Evolutionary conservation across 1,140 invertebrate genomes (phyloP).

Genomic region (Adoxophyes honmai): DNA sequence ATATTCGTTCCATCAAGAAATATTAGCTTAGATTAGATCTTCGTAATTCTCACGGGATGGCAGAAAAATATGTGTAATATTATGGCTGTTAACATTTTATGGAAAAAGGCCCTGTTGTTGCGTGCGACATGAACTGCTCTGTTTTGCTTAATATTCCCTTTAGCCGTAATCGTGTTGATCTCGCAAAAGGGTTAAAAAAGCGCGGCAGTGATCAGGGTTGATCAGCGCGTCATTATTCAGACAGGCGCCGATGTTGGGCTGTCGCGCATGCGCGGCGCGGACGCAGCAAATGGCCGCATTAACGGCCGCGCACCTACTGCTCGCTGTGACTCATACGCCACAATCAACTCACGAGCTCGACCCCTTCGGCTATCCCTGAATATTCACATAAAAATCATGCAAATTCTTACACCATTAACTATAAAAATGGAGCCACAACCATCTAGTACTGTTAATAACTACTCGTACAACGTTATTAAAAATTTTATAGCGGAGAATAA

Average conservation of each 20-base stretch:
- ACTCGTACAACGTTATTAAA: background rate
- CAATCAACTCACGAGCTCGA: slow-evolving; percentile 52
- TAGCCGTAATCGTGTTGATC: background rate
- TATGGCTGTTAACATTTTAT: background rate
- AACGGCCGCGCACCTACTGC: slow-evolving; percentile 31
- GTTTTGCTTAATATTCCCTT: background rate
- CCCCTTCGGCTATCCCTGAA: slow-evolving; percentile 41
- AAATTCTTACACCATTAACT: slow-evolving; percentile 16
- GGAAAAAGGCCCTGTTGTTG: background rate
- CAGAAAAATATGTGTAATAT: background rate
- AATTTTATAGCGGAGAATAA: background rate
- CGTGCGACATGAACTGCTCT: background rate
- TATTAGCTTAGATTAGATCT: background rate
- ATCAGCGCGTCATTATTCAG: slow-evolving; percentile 57
- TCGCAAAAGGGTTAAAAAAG: slow-evolving; percentile 35
- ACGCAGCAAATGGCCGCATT: slow-evolving; percentile 49
- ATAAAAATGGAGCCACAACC: slow-evolving; percentile 3
- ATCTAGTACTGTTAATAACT: background rate
- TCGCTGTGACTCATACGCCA: slow-evolving; percentile 21
- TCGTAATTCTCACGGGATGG: background rate
- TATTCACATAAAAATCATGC: slow-evolving; percentile 38
- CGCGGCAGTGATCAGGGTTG: slow-evolving; percentile 53
- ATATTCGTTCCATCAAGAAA: background rate
- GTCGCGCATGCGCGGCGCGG: slow-evolving; percentile 35
- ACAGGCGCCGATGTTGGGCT: slow-evolving; percentile 59